Evolutionary conservation across 2,888 invertebrate species (phyloP), one percentile per base, ranked within the genome.

Genomic region (Troides oblongomaculatus): DNA sequence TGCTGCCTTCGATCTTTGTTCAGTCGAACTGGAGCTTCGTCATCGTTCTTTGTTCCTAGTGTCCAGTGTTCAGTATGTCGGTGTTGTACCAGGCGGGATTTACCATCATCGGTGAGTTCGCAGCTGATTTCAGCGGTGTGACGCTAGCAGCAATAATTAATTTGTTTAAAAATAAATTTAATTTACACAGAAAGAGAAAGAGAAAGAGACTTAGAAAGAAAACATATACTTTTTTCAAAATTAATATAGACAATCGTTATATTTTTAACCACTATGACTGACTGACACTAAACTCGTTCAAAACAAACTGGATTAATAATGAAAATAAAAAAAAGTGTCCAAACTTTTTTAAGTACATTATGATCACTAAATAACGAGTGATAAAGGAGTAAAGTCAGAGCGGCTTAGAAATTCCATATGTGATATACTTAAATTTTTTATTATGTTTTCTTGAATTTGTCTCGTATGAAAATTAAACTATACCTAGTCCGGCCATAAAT

Each of bases 31-130:
- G 39, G 30, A 30, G 30, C 56, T 36, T 5, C n/a, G 8, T 4
- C n/a, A 36, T 21, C 2, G 36, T 3, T 30, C 21, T 10, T 56
- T 56, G 53, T 56, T 6, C 14, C 39, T 36, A 58, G 62, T 23
- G 57, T 56, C 5, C 46, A 18, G 25, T 46, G 23, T 56, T 53
- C 53, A 64, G 23, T n/a, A 69, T 69, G 69, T 64, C 69, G 12
- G 23, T 69, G n/a, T 59, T 69, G 4, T 56, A 61, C 56, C 69
- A 69, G 5, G 25, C 61, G 12, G 64, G 60, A 30, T 69, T 59
- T 43, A 59, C 53, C n/a, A 21, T 64, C 17, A 59, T 69, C 10
- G 69, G 69, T 69, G 43, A 64, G 69, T 61, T 53, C 39, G 39
- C 39, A 1, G 10, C 7, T 39, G 7, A 7, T 8, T 39, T 39